Base-by-base conservation (phyloP, 1,140 invertebrate genomes). In the Polypedilum pembai region DNA sequence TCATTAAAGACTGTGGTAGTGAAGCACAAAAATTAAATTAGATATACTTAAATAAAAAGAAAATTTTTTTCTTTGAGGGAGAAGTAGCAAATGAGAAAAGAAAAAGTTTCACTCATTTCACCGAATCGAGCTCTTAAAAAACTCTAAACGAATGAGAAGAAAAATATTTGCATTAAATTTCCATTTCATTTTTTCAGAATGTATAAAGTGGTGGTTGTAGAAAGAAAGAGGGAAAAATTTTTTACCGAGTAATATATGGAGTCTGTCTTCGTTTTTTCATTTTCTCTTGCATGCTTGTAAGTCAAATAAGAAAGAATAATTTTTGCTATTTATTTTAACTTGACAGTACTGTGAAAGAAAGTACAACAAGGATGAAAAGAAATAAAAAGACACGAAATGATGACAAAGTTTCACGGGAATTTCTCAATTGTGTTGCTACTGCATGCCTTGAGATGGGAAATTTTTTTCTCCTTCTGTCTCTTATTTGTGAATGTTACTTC, bases 151-250 rank as follows among this genome's bases (percentile, higher is more conserved):
- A n/a, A 56, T 12, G 45, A 56, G 45, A 56, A 56, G 45, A 56
- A 56, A 56, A 56, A 56, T 56, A 56, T 56, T 56, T 56, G 45
- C 45, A 56, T 56, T 56, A 56, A 56, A 56, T 56, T 56, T 56
- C 45, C 45, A 56, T 56, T 56, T 33, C 5, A 33, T 5, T 33
- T 33, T 56, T 56, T 56, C 45, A 12, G 45, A 4, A 12, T 12
- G 12, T 12, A 15, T n/a, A 56, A 10, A 56, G n/a, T n/a, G 3
- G 45, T 56, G 1, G 24, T n/a, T n/a, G 24, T 33, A 33, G 5
- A 56, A 56, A 12, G 15, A 56, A 56, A 15, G 45, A 56, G n/a
- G 12, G 4, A 56, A 56, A 56, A 56, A 56, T 15, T n/a, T 12
- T 4, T 56, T 56, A 33, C 24, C 45, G n/a, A 56, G 45, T 56